Conservation (phyloP, 2,113 vertebrate species). For the Macheiramphus alcinus region DNA sequence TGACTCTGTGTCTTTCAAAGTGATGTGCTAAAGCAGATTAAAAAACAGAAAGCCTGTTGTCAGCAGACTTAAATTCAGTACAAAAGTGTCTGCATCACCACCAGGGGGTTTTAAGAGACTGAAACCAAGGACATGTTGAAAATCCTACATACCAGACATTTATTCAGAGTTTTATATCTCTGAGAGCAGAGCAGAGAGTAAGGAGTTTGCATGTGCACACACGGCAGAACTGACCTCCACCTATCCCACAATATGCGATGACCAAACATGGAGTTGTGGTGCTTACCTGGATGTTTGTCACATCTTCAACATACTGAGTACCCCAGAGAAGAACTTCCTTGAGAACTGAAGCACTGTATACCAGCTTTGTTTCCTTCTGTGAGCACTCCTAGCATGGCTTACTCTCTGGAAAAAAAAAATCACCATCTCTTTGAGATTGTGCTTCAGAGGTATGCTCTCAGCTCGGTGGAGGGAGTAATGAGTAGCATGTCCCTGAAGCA, state of each 20-base stretch:
- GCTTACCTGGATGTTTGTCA: neutral
- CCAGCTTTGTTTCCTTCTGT: neutral
- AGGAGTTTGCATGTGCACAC: neutral
- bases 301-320: neutral
- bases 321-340: neutral
- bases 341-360: neutral
- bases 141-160: neutral
- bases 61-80: neutral
- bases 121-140: neutral
- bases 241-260: neutral
- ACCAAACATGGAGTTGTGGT: neutral
- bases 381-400: neutral
- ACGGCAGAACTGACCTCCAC: neutral
- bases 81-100: neutral
- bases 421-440: neutral
- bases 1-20: neutral
- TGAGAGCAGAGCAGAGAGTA: neutral
- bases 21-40: neutral
- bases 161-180: neutral
- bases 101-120: neutral
- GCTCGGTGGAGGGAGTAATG: rapidly evolving
- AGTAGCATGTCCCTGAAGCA: neutral
- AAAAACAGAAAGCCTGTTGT: neutral
- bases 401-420: neutral
- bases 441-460: neutral